Conservation (phyloP, 2,113 vertebrate species). For the Abramis brama region DNA sequence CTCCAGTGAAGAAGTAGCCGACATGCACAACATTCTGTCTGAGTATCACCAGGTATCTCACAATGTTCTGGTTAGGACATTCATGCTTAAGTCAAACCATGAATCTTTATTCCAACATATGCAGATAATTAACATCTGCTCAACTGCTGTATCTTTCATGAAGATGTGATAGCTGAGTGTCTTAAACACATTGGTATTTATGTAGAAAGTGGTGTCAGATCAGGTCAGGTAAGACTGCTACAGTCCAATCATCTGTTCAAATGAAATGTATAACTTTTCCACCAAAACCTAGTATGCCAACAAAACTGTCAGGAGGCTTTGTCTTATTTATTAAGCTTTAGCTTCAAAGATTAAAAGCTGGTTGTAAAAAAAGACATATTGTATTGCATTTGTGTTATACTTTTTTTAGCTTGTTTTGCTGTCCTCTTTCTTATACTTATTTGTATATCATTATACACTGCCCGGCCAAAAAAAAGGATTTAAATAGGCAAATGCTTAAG, state of each 20-base stretch:
- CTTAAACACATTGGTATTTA: not conserved
- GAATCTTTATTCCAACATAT: not conserved
- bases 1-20: slow-evolving; percentile 90
- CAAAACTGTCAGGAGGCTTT: not conserved
- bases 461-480: too few relatives aligned
- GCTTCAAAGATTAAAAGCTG: not conserved
- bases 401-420: not conserved
- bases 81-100: not conserved
- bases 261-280: not conserved
- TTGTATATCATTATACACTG: not conserved
- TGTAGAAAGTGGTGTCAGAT: not conserved
- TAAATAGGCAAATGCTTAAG: too few relatives aligned
- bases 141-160: not conserved
- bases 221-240: too few relatives aligned
- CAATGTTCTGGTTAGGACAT: not conserved
- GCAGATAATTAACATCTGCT: not conserved
- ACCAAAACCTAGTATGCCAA: not conserved
- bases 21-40: slow-evolving; percentile 90
- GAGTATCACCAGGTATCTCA: slow-evolving; percentile 90
- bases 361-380: not conserved
- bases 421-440: too few relatives aligned
- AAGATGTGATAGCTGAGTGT: not conserved
- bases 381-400: not conserved
- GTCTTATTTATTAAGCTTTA: not conserved
- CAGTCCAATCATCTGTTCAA: not conserved